Base-by-base conservation (phyloP, 35 echinoderm and acorn worm species). In the Ophioderma brevispina region DNA sequence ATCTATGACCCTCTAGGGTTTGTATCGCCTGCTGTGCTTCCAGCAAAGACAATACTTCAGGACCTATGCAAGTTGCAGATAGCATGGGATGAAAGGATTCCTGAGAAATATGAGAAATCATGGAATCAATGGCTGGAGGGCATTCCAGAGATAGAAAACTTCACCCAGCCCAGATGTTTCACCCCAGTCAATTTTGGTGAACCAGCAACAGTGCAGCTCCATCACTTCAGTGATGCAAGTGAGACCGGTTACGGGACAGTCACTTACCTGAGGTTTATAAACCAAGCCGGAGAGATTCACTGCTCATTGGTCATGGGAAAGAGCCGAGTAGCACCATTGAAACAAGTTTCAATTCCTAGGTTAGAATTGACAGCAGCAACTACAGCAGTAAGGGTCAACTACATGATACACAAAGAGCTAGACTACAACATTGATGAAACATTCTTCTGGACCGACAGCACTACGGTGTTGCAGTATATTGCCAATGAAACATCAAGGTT, bases 221-320 rank as follows among this genome's bases (percentile, higher is more conserved):
- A 90, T 42, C 93, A 94, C 59, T 94, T 94, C 36, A 78, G 87
- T 85, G 87, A 94, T 70, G 87, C 87, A 15, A 94, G 92, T 94
- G 75, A 80, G 80, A 38, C 21, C 4, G 92, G 87, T 21, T 94
- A 94, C 80, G 87, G 92, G 13, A 82, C 82, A 32, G 64, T 86
- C 55, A 87, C 50, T 0, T 87, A 87, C 39, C 37, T 91, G 46
- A 88, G 91, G 76, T 36, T 88, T 17, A 76, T 75, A 28, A 56
- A 93, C 78, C 79, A 94, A n/a, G 46, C 77, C 0, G 76, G 85
- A 25, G 52, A 85, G 18, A 13, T 89, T 2, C 63, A 85, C 33
- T 70, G 38, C 17, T 80, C 81, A 37, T 30, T 94, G 35, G 76
- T 90, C 8, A 78, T 80, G 39, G n/a, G 64, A 30, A 78, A 75